These are phyloP conservation scores for Gymnoscelis rufifasciata DNA, from an alignment of 2,888 invertebrate genomes.

Conservation along the genomic window DNA sequence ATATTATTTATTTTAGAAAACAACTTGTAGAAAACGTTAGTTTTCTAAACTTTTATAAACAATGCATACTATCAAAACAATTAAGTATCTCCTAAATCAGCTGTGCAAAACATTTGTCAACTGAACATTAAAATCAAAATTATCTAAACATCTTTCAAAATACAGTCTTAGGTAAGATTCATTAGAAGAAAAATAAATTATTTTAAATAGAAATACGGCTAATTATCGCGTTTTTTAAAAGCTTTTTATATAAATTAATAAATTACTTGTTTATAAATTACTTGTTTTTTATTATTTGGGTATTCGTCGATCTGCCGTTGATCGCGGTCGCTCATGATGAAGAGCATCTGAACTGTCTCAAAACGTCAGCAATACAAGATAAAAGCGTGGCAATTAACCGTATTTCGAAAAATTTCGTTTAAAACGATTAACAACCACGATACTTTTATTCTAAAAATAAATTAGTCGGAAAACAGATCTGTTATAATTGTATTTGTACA, in stretches of 20 bases:
- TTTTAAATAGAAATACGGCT: constrained; percentile 3
- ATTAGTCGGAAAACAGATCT: constrained; percentile 9
- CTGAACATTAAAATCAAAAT: constrained; percentile 3
- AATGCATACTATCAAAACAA: constrained; percentile 14
- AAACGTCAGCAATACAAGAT: constrained; percentile 3
- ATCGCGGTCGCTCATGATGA: constrained; percentile 1
- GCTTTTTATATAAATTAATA: too few species aligned
- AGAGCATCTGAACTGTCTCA: constrained; percentile 4
- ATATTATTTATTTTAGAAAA: constrained; percentile 9
- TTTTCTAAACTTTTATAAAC: constrained; percentile 11
- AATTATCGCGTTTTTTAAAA: constrained; percentile 3
- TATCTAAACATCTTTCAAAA: constrained; percentile 4
- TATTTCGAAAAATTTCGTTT: constrained; percentile 1
- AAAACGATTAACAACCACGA: constrained; percentile 4
- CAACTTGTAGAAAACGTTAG: constrained; percentile 10
- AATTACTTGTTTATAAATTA: constrained; percentile 4
- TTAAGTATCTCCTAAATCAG: constrained; percentile 12
- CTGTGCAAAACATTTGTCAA: neutral
- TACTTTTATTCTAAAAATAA: constrained; percentile 5
- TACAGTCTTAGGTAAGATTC: constrained; percentile 4
- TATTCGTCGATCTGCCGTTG: constrained; percentile 5
- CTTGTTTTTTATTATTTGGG: constrained; percentile 3
- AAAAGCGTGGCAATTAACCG: constrained; percentile 4
- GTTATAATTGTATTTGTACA: constrained; percentile 16
- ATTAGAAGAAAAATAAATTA: constrained; percentile 4